phyloP scores from a whole-genome alignment of 2,888 invertebrate genomes.

The Lapara coniferarum region DNA sequence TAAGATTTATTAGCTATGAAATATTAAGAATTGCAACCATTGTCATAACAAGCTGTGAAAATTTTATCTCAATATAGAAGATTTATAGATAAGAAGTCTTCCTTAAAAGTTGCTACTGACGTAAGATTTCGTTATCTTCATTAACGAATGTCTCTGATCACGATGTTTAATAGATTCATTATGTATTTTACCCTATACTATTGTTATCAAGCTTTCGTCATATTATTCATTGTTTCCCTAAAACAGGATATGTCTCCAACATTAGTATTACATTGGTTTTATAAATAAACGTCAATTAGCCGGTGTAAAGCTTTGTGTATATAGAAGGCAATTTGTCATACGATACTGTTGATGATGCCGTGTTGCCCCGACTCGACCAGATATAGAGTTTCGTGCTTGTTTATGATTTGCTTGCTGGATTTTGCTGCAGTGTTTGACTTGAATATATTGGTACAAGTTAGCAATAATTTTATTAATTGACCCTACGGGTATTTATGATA shows the following conservation, averaged over 20 bases:
- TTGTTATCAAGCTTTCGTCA: too few relatives aligned
- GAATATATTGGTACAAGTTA: not conserved
- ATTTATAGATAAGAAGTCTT: too few relatives aligned
- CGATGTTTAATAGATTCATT: too few relatives aligned
- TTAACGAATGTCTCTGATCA: too few relatives aligned
- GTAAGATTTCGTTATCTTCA: too few relatives aligned
- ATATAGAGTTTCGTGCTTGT: constrained; percentile 12
- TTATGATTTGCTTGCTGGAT: not conserved
- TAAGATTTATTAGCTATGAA: too few relatives aligned
- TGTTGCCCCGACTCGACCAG: not conserved
- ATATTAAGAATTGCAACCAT: too few relatives aligned
- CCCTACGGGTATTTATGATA: not conserved
- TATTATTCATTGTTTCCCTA: not conserved
- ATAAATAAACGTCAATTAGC: constrained; percentile 1
- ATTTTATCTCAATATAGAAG: too few relatives aligned
- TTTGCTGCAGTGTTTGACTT: not conserved
- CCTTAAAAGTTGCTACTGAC: too few relatives aligned
- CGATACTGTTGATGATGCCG: constrained; percentile 13
- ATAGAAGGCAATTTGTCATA: constrained; percentile 2
- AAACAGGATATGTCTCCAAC: not conserved
- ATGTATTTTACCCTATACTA: too few relatives aligned
- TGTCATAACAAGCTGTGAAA: too few relatives aligned
- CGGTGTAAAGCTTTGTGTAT: not conserved
- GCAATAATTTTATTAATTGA: not conserved
- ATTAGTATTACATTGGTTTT: not conserved